Evolutionary conservation across 2,888 invertebrate species (phyloP), one percentile per base, ranked within the genome.

Genomic region (Nymphalis polychloros): DNA sequence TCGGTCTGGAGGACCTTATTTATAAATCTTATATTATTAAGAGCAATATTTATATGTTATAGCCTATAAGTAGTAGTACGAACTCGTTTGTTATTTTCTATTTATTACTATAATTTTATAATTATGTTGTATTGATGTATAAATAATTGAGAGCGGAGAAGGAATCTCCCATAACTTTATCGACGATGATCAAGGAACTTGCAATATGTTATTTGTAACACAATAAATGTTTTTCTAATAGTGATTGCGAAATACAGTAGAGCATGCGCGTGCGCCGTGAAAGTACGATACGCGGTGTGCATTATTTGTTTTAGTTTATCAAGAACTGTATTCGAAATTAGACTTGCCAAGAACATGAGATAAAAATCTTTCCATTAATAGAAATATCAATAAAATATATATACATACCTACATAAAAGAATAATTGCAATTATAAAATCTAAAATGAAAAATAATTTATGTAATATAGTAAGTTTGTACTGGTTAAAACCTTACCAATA

Each of bases 211-310:
- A 35, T 41, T 41, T 57, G 27, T 17, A 17, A 16, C 6, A 17
- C 27, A 74, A 80, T 79, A 75, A 76, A 78, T 76, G 73, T 79
- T 80, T 81, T 81, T 81, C 76, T 76, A 73, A 75, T 81, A 80
- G 77, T 73, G 79, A 81, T 85, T 84, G 80, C 82, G 76, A 76
- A 79, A 77, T 80, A 80, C 77, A 77, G 74, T 73, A 77, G 75
- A 76, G 72, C 57, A 64, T 70, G 78, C 76, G 83, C 85, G 83
- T 84, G 83, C 79, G 76, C 20, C 63, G 89, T 72, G 90, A 89
- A 90, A 90, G 90, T 57, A 41, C 86, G 73, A 79, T 78, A 85
- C 88, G 86, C 79, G 84, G 71, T 67, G 64, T 68, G 87, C 81
- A 87, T 89, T 73, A 70, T 69, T 72, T 71, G 63, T 67, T 67